These are phyloP conservation scores for Corythucha ciliata DNA, from an alignment of 2,888 invertebrate genomes.

Conservation along the genomic window DNA sequence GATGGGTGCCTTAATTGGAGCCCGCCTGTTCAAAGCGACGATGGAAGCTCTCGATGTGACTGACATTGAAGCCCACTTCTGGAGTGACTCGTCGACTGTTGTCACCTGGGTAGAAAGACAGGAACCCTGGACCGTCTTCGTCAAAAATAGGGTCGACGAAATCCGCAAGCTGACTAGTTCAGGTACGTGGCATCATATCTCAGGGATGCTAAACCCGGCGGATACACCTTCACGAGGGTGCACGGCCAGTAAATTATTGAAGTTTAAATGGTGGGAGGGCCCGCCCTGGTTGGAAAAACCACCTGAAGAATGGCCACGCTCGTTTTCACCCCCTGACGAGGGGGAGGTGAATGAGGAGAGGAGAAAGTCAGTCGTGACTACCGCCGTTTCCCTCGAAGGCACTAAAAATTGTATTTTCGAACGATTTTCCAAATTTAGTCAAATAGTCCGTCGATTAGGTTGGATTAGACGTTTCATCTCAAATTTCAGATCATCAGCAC, in stretches of 20 bases:
- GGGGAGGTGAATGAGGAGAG: background rate
- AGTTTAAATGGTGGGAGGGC: slow-evolving; percentile 9
- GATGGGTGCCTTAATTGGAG: too few species aligned
- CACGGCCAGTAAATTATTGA: background rate
- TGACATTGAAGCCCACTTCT: slow-evolving; percentile 4
- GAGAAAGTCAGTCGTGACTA: background rate
- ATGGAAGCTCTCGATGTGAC: too few species aligned
- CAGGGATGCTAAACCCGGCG: slow-evolving; percentile 15
- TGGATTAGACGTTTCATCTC: slow-evolving; percentile 10
- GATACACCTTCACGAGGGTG: slow-evolving; percentile 24
- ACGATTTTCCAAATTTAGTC: slow-evolving; percentile 5
- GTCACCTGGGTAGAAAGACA: slow-evolving; percentile 18
- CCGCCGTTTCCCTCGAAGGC: background rate
- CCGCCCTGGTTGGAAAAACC: background rate
- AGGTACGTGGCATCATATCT: slow-evolving; percentile 8
- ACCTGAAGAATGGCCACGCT: background rate
- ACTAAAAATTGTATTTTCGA: background rate
- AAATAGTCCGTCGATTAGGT: slow-evolving; percentile 5
- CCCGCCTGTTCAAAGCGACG: too few species aligned
- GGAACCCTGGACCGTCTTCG: slow-evolving; percentile 22
- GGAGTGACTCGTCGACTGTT: slow-evolving; percentile 22
- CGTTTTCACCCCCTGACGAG: background rate
- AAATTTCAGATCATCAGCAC: too few species aligned
- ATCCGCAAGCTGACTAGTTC: slow-evolving; percentile 1
- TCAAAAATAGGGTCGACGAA: slow-evolving; percentile 17